phyloP scores from a whole-genome alignment of 2,888 invertebrate genomes.

The Phasia obesa region DNA sequence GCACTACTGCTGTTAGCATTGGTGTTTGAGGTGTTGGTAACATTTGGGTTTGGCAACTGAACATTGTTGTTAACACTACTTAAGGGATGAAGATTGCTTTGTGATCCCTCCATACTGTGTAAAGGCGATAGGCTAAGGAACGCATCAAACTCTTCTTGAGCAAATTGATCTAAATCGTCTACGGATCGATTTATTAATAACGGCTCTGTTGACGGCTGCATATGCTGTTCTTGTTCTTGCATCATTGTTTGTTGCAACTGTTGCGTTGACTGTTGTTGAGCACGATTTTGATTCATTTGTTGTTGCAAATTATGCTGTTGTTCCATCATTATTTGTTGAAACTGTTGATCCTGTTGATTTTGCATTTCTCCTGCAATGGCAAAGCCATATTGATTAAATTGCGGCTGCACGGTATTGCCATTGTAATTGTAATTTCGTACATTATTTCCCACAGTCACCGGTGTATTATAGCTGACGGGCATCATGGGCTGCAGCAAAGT shows the following conservation, averaged over 20 bases:
- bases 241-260: constrained; percentile 77
- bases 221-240: constrained; percentile 72
- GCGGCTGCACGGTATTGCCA: constrained; percentile 63
- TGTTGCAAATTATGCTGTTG: constrained; percentile 75
- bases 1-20: constrained; percentile 33
- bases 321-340: constrained; percentile 78
- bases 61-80: constrained; percentile 61
- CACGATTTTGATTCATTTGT: constrained; percentile 74
- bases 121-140: constrained; percentile 79
- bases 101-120: constrained; percentile 73
- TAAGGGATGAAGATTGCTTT: constrained; percentile 69
- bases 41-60: constrained; percentile 53
- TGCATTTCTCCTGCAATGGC: constrained; percentile 77
- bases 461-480: constrained; percentile 75
- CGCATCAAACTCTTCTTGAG: constrained; percentile 80
- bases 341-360: constrained; percentile 77
- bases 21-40: constrained; percentile 54
- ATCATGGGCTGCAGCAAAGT: constrained; percentile 85
- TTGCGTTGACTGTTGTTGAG: constrained; percentile 74
- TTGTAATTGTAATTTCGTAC: constrained; percentile 60
- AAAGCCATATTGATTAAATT: constrained; percentile 79
- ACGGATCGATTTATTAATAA: constrained; percentile 71
- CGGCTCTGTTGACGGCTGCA: constrained; percentile 68
- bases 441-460: constrained; percentile 46
- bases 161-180: constrained; percentile 76